Base-by-base conservation (phyloP, 2,113 vertebrate genomes). In the Pseudopodoces humilis region DNA sequence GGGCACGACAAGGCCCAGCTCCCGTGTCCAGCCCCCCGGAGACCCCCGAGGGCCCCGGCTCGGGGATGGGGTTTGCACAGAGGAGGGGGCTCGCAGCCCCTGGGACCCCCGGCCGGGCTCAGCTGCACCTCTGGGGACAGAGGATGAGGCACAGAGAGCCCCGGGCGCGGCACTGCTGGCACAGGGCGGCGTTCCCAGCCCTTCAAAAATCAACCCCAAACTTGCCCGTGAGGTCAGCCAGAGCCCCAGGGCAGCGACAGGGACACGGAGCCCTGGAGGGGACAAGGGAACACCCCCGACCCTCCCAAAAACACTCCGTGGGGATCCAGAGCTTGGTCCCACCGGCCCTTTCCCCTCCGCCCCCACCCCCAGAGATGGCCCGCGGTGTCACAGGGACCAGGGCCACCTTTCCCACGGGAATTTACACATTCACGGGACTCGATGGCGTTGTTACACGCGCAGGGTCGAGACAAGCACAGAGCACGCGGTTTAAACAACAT, bases 181-280 rank as follows among this genome's bases (percentile, higher is more conserved):
- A 35, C 78, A 21, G 27, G 43, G 56, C 9, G 72, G 13, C 56
- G 15, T 9, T 31, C 15, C 46, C 74, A 14, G 44, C 31, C 31
- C 16, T 17, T 13, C 18, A 71, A 80, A 83, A 53, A 35, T 17
- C 47, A 31, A 9, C 47, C 25, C 47, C 13, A 0, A 9, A 46
- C 2, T 46, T 19, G 20, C 24, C 0, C 0, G 22, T 2, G 64
- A 39, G 63, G 35, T 9, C 53, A 14, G 7, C 0, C 11, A 9
- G 37, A 37, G 58, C 35, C 31, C n/a, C n/a, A n/a, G n/a, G n/a
- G n/a, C n/a, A n/a, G n/a, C n/a, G n/a, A n/a, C n/a, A n/a, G n/a
- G n/a, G n/a, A n/a, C n/a, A n/a, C n/a, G n/a, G n/a, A n/a, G n/a
- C n/a, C n/a, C n/a, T n/a, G 78, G 53, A 41, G 12, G 24, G 24